Conservation (phyloP, 2,888 invertebrate genomes). For the Drosophila mimica region DNA sequence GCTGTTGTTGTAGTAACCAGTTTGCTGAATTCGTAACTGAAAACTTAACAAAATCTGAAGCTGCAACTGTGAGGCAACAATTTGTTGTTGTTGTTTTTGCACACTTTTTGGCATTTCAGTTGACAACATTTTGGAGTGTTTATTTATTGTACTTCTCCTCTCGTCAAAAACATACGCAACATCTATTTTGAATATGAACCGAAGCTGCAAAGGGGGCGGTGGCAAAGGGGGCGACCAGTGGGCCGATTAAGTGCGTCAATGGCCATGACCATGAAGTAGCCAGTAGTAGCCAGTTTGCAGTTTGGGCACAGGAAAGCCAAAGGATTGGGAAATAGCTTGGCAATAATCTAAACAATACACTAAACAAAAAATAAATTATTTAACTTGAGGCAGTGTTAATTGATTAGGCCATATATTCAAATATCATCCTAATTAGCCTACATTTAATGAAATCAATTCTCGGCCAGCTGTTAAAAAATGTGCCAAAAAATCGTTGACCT, state of each 20-base stretch:
- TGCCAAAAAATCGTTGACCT: conserved; percentile 39
- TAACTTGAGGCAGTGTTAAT: conserved; percentile 42
- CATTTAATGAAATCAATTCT: conserved; percentile 36
- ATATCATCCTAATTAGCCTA: neutral
- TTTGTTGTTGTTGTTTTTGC: conserved; percentile 40
- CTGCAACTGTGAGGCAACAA: conserved; percentile 37
- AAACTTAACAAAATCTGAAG: conserved; percentile 20
- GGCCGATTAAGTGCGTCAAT: conserved; percentile 3
- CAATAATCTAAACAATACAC: neutral
- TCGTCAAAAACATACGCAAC: conserved; percentile 6
- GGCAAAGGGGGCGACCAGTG: neutral
- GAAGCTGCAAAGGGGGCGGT: neutral
- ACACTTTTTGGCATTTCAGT: conserved; percentile 43
- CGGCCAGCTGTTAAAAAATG: conserved; percentile 8
- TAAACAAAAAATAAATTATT: neutral
- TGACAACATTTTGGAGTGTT: conserved; percentile 28
- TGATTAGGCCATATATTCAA: conserved; percentile 27
- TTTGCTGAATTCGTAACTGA: conserved; percentile 35
- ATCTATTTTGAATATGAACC: neutral
- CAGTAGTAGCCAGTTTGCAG: neutral
- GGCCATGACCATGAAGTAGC: conserved; percentile 50
- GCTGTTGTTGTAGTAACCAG: conserved; percentile 39
- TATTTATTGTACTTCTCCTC: conserved; percentile 30
- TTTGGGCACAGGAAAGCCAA: neutral
- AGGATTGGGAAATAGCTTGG: neutral